These are phyloP conservation scores for Epizoanthus scotinus DNA, from an alignment of 92 coral and sea anemone species.

Conservation along the genomic window DNA sequence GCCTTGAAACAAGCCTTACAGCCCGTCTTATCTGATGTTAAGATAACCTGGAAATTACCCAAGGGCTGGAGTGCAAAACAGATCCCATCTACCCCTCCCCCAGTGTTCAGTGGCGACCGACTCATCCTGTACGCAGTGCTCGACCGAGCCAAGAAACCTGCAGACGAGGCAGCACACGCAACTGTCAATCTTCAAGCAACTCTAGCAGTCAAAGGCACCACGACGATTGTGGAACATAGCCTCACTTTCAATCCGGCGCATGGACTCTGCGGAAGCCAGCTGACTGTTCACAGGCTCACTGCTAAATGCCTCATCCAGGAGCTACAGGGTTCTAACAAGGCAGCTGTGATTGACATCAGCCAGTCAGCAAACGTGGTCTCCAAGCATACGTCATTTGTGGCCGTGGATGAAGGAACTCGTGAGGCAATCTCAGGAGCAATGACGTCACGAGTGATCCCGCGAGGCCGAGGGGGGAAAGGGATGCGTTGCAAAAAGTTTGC, in stretches of 20 bases:
- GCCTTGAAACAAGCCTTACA: background rate
- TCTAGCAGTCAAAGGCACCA: background rate
- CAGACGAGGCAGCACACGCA: background rate
- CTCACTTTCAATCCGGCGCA: background rate
- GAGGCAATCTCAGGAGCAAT: constrained; percentile 1
- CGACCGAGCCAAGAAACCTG: background rate
- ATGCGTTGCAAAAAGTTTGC: too few species aligned
- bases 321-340: background rate
- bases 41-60: background rate
- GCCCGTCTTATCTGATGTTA: background rate
- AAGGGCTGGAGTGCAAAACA: constrained; percentile 10
- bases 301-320: constrained; percentile 1
- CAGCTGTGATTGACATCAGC: background rate
- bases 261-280: background rate
- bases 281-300: background rate
- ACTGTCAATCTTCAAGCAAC: background rate
- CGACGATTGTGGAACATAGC: background rate
- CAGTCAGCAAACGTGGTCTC: constrained; percentile 12
- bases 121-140: constrained; percentile 9
- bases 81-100: constrained; percentile 18
- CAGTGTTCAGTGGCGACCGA: constrained; percentile 19
- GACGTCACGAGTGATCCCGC: background rate
- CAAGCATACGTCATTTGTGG: constrained; percentile 15
- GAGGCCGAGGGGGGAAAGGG: too few species aligned
- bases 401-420: background rate